phyloP scores from a whole-genome alignment of 2,797 vertebrate species.

The Sebastes miniatus region DNA sequence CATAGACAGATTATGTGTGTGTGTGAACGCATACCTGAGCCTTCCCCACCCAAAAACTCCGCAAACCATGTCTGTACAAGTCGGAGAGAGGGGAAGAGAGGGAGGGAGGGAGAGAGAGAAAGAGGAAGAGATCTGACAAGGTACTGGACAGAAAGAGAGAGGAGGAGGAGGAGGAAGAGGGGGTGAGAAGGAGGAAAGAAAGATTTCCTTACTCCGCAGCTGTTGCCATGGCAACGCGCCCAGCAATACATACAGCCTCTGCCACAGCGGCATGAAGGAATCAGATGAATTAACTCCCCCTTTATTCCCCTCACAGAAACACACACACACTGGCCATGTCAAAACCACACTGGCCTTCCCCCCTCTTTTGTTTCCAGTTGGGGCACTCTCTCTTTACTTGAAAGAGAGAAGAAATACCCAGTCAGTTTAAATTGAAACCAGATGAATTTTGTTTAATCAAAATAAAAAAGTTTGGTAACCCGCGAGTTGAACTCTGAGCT shows the following conservation, averaged over 20 bases:
- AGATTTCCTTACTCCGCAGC: slow-evolving; percentile 67
- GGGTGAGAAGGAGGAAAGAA: slow-evolving; percentile 38
- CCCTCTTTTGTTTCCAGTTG: slow-evolving; percentile 62
- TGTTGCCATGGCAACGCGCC: slow-evolving; percentile 69
- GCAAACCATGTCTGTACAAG: slow-evolving; percentile 86
- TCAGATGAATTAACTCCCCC: slow-evolving; percentile 59
- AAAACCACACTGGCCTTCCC: slow-evolving; percentile 38
- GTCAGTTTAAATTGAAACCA: slow-evolving; percentile 68
- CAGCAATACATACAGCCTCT: slow-evolving; percentile 69
- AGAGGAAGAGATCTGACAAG: slow-evolving; percentile 66
- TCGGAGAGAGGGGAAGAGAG: slow-evolving; percentile 64
- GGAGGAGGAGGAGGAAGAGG: background rate
- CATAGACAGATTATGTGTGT: slow-evolving; percentile 68
- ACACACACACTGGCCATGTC: slow-evolving; percentile 25
- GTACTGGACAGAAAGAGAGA: slow-evolving; percentile 49
- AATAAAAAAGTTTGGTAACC: slow-evolving; percentile 56
- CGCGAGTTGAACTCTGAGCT: slow-evolving; percentile 28
- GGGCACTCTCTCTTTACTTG: slow-evolving; percentile 26
- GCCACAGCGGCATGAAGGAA: slow-evolving; percentile 68
- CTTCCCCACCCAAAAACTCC: slow-evolving; percentile 79
- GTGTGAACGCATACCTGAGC: slow-evolving; percentile 79
- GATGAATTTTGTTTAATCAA: slow-evolving; percentile 59
- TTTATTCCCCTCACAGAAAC: slow-evolving; percentile 19
- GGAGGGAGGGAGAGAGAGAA: slow-evolving; percentile 56
- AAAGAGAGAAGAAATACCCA: slow-evolving; percentile 42